phyloP scores from a whole-genome alignment of 2,113 vertebrate species.

The Pica pica region DNA sequence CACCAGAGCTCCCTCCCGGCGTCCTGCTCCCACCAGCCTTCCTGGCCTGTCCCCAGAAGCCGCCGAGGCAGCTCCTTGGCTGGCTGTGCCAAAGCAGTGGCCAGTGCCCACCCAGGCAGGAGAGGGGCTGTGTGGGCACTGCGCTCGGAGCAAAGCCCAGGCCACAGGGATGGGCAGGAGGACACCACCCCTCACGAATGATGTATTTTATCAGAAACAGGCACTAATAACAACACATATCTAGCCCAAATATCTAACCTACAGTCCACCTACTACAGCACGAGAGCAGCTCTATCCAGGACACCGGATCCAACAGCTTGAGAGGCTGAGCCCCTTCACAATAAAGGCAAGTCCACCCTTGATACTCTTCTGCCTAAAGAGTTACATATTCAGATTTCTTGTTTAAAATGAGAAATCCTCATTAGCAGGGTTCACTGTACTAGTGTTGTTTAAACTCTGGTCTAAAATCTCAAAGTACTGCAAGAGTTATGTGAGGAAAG shows the following conservation, averaged over 20 bases:
- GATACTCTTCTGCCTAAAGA: neutral
- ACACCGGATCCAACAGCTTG: neutral
- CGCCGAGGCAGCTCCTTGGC: neutral
- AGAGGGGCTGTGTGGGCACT: accelerated
- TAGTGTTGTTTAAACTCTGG: neutral
- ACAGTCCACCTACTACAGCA: neutral
- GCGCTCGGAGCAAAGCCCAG: accelerated
- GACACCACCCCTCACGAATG: accelerated
- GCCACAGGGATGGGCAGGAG: neutral
- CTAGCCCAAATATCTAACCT: neutral
- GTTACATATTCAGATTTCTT: neutral
- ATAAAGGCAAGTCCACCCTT: neutral
- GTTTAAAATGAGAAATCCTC: neutral
- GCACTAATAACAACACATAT: neutral
- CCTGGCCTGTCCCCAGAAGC: neutral
- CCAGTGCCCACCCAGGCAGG: accelerated
- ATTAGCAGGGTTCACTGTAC: neutral
- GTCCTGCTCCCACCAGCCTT: neutral
- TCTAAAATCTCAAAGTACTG: neutral
- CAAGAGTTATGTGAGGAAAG: neutral
- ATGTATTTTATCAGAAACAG: neutral
- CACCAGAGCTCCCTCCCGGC: neutral
- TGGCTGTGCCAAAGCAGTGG: neutral
- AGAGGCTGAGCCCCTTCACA: neutral
- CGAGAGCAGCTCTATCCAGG: neutral